These are phyloP conservation scores for Cyanoderma ruficeps DNA, from an alignment of 2,113 vertebrate genomes.

Conservation along the genomic window DNA sequence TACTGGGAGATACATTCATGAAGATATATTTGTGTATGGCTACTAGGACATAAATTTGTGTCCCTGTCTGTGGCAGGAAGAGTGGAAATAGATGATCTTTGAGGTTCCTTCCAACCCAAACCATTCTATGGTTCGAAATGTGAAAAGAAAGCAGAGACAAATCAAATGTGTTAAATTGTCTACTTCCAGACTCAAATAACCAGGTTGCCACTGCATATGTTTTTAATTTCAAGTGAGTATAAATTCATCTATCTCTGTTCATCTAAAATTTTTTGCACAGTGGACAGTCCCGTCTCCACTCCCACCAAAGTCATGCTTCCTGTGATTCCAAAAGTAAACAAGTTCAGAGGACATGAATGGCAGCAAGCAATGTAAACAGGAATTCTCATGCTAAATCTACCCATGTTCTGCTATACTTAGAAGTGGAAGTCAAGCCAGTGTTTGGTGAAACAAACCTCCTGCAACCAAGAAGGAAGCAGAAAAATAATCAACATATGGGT, in stretches of 20 bases:
- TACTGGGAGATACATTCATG: background rate
- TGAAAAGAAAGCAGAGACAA: background rate
- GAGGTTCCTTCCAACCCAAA: background rate
- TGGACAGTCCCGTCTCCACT: background rate
- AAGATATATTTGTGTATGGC: background rate
- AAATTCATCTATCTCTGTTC: background rate
- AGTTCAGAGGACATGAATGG: slow-evolving; percentile 3
- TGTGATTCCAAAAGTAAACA: slow-evolving; percentile 26
- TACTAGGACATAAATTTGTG: accelerated
- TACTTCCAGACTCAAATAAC: background rate
- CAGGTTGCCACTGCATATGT: background rate
- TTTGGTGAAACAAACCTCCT: slow-evolving; percentile 13
- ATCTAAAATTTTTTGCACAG: background rate
- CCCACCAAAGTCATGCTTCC: slow-evolving; percentile 25
- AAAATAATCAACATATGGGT: background rate
- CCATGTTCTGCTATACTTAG: slow-evolving; percentile 32
- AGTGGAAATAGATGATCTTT: background rate
- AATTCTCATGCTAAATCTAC: slow-evolving; percentile 34
- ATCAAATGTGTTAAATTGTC: background rate
- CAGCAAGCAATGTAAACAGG: slow-evolving; percentile 50
- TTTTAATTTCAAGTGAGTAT: background rate
- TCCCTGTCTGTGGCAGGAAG: background rate
- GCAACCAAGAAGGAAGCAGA: slow-evolving; percentile 48
- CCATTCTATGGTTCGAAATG: background rate
- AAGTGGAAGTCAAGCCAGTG: slow-evolving; percentile 23